Conservation (phyloP, 1,140 invertebrate species). For the Achatina immaculata region DNA sequence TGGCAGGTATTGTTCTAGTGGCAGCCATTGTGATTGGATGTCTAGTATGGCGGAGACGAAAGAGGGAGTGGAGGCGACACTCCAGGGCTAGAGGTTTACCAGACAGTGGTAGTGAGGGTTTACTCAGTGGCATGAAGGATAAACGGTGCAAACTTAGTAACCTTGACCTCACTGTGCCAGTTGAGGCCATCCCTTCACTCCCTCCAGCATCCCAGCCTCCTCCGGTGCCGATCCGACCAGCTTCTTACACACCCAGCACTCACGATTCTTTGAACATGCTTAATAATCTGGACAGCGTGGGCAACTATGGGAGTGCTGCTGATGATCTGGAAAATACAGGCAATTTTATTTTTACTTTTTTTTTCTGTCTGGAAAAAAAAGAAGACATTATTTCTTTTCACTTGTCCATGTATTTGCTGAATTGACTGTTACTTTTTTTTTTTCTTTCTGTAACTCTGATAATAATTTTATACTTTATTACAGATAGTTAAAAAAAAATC, state of each 20-base stretch:
- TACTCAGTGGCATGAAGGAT: constrained; percentile 73
- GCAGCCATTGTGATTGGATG: constrained; percentile 46
- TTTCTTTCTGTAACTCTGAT: no score
- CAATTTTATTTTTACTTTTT: no score
- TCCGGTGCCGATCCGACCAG: constrained; percentile 80
- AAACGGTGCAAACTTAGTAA: constrained; percentile 90
- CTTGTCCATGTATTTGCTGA: no score
- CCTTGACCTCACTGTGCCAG: constrained; percentile 77
- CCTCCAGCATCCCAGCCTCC: constrained; percentile 77
- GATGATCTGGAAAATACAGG: constrained; percentile 90
- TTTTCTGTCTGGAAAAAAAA: no score
- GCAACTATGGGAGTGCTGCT: constrained; percentile 92
- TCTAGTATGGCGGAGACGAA: constrained; percentile 42
- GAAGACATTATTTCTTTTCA: no score
- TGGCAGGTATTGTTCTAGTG: constrained; percentile 48
- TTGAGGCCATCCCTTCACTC: constrained; percentile 43
- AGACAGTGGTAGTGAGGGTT: constrained; percentile 68
- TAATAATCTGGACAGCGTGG: constrained; percentile 91
- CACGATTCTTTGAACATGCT: constrained; percentile 79
- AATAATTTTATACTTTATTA: no score
- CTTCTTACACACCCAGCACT: constrained; percentile 86
- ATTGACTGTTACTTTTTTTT: no score
- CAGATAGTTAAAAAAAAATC: no score
- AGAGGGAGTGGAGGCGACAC: constrained; percentile 41
- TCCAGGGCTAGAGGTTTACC: constrained; percentile 38